A percentile compares a stretch with the other conserved stretches of the same genome.
Conservation (phyloP, 2,888 invertebrate species). For the Drosophila quinaria region DNA sequence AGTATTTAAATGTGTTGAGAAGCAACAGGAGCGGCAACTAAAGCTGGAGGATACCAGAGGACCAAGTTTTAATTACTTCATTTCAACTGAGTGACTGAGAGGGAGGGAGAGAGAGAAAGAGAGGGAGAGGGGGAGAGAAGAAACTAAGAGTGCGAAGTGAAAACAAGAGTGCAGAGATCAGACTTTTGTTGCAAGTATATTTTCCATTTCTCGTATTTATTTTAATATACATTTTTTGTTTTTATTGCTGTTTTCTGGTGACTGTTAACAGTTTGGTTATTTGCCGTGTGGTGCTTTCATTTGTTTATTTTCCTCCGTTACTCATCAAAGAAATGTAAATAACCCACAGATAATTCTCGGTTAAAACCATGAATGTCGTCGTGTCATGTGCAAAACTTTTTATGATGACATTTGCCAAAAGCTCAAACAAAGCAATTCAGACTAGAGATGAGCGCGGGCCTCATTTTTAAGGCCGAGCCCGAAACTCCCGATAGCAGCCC, state of each 20-base stretch:
- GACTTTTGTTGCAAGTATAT: slow-evolving; percentile 17
- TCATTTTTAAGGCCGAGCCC: too few species aligned
- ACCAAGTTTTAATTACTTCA: slow-evolving; percentile 69
- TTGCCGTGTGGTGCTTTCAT: slow-evolving; percentile 34
- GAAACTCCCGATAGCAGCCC: too few species aligned
- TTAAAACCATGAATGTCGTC: slow-evolving; percentile 23
- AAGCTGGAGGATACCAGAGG: slow-evolving; percentile 10
- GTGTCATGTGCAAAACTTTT: slow-evolving; percentile 30
- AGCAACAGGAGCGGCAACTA: slow-evolving; percentile 1
- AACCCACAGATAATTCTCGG: slow-evolving; percentile 48
- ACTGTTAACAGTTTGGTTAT: slow-evolving; percentile 6
- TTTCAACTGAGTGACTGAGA: slow-evolving; percentile 25
- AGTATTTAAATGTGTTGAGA: slow-evolving; percentile 56
- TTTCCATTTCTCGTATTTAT: slow-evolving; percentile 15
- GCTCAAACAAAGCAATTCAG: slow-evolving; percentile 16
- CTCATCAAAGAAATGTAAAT: slow-evolving; percentile 59
- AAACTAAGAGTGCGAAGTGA: slow-evolving; percentile 9
- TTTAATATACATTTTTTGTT: slow-evolving; percentile 8
- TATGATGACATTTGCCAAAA: slow-evolving; percentile 40
- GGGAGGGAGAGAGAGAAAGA: background rate
- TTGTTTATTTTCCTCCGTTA: slow-evolving; percentile 46
- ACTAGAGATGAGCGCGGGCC: too few species aligned
- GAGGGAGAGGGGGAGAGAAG: background rate
- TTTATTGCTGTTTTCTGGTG: background rate
- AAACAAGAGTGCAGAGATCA: slow-evolving; percentile 27